Conservation (phyloP, 2,888 invertebrate genomes). For the Amblyjoppa fuscipennis region DNA sequence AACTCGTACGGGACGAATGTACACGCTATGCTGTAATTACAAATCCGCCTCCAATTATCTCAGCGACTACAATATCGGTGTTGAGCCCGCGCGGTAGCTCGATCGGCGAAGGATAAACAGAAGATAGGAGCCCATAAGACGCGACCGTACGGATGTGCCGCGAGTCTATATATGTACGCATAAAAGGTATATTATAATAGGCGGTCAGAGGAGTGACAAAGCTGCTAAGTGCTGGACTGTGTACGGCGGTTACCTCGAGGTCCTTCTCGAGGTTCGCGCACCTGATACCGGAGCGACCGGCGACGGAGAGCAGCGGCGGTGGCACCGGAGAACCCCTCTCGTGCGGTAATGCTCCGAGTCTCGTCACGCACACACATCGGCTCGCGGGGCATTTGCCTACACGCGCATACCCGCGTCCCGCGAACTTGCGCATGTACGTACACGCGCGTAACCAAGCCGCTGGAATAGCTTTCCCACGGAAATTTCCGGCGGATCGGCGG, state of each 20-base stretch:
- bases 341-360: constrained; percentile 14
- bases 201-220: constrained; percentile 68
- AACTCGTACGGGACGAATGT: not conserved
- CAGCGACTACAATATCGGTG: constrained; percentile 64
- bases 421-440: constrained; percentile 2
- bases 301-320: constrained; percentile 2
- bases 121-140: constrained; percentile 39
- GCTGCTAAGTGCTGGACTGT: constrained; percentile 78
- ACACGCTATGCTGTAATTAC: constrained; percentile 21
- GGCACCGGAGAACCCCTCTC: constrained; percentile 27
- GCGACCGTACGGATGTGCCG: not conserved
- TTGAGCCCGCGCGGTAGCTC: constrained; percentile 23
- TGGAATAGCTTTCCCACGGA: constrained; percentile 78
- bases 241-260: constrained; percentile 68
- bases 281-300: constrained; percentile 66
- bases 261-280: constrained; percentile 64
- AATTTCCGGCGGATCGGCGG: constrained; percentile 75
- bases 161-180: not conserved
- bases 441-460: constrained; percentile 40
- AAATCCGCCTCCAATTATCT: constrained; percentile 66
- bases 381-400: constrained; percentile 67
- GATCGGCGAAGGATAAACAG: constrained; percentile 45
- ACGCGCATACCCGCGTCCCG: constrained; percentile 42
- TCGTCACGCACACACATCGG: constrained; percentile 67
- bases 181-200: constrained; percentile 55